Evolutionary conservation across 2,113 vertebrate genomes (phyloP).

Genomic region (Thunnus thynnus): DNA sequence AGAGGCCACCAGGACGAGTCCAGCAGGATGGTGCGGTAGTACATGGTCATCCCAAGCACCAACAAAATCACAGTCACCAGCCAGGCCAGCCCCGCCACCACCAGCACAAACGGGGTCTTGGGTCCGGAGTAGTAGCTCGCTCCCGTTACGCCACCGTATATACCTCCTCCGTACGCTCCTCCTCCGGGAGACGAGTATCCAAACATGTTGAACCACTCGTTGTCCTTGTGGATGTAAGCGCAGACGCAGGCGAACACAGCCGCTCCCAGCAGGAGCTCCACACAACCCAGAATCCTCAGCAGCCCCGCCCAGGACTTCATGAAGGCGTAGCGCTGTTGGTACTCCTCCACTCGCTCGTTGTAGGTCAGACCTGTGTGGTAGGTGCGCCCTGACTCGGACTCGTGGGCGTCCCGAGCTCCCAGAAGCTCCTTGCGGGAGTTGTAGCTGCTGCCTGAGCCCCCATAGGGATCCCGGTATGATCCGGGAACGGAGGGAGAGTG

Average conservation of each 20-base stretch:
- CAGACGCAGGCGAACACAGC: constrained; percentile 96
- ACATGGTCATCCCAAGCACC: constrained; percentile 98
- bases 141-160: constrained; percentile 53
- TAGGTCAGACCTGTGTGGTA: constrained; percentile 86
- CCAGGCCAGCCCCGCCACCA: constrained; percentile 92
- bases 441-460: constrained; percentile 86
- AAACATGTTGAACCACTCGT: constrained; percentile 96
- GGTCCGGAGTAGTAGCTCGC: constrained; percentile 91
- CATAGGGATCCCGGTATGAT: constrained; percentile 85
- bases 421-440: constrained; percentile 86
- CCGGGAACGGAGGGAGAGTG: constrained; percentile 83
- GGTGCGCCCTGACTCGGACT: constrained; percentile 83
- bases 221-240: constrained; percentile 97
- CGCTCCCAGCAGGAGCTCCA: constrained; percentile 92
- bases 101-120: constrained; percentile 93
- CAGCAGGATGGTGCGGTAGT: constrained; percentile 95
- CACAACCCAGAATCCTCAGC: constrained; percentile 91
- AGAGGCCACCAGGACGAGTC: constrained; percentile 97
- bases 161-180: constrained; percentile 68
- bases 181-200: constrained; percentile 90
- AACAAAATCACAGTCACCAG: constrained; percentile 91
- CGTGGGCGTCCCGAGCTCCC: constrained; percentile 74
- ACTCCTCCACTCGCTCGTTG: constrained; percentile 90
- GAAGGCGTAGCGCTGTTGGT: constrained; percentile 90
- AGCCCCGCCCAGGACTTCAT: constrained; percentile 99